Conservation (phyloP, 1,140 invertebrate species). For the Ostrea denselamellosa region DNA sequence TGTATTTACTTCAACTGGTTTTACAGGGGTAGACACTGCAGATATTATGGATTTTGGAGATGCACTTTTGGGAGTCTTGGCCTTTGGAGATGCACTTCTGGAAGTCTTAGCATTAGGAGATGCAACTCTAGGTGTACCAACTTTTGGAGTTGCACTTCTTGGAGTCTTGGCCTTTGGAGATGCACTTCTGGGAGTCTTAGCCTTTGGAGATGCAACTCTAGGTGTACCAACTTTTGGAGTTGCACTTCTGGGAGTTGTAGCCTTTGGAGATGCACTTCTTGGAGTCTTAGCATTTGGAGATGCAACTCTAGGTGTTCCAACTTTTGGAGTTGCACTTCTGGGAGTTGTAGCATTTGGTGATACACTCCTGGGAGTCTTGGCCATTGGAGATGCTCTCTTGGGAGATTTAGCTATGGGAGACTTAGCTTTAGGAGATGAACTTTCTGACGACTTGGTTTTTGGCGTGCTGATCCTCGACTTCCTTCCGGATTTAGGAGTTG, state of each 20-base stretch:
- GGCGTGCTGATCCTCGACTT: constrained; percentile 32
- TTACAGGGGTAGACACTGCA: too few species aligned
- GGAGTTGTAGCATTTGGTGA: constrained; percentile 10
- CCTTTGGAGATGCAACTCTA: not conserved
- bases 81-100: constrained; percentile 14
- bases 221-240: constrained; percentile 12
- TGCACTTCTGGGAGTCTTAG: constrained; percentile 32
- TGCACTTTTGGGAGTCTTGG: constrained; percentile 1
- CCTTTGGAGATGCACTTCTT: constrained; percentile 38
- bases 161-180: constrained; percentile 15
- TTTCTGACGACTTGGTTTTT: constrained; percentile 5
- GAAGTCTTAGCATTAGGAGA: not conserved
- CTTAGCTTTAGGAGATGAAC: constrained; percentile 30
- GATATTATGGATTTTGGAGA: too few species aligned
- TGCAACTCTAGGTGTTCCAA: not conserved
- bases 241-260: constrained; percentile 12
- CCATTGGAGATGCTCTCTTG: not conserved
- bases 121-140: not conserved
- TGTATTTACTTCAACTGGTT: not conserved
- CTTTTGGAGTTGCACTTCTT: constrained; percentile 27
- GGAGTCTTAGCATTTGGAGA: constrained; percentile 15
- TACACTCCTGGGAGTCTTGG: constrained; percentile 29
- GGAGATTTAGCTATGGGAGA: constrained; percentile 28
- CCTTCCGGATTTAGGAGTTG: constrained; percentile 47
- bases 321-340: constrained; percentile 29